phyloP scores from a whole-genome alignment of 2,888 invertebrate species.

The Coenonympha arcania region DNA sequence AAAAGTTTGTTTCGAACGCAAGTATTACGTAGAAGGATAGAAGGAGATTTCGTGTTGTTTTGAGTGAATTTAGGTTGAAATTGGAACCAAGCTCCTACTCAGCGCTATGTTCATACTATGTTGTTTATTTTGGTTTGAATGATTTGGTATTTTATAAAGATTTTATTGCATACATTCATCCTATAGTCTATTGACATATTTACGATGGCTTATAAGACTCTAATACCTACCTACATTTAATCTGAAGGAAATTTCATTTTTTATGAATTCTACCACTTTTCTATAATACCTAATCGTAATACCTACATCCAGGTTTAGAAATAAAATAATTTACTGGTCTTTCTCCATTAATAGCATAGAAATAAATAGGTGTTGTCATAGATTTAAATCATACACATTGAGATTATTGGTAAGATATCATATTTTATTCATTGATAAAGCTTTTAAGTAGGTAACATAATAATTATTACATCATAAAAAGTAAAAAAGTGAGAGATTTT shows the following conservation, averaged over 20 bases:
- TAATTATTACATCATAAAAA: too few species aligned
- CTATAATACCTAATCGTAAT: too few species aligned
- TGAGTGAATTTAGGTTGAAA: constrained; percentile 42
- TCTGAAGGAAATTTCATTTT: background rate
- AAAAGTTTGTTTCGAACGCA: constrained; percentile 31
- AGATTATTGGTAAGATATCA: too few species aligned
- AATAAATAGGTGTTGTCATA: too few species aligned
- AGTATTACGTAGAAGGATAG: constrained; percentile 31
- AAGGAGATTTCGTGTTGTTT: constrained; percentile 30
- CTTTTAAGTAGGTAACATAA: too few species aligned
- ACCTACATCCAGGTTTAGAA: too few species aligned
- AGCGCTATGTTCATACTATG: constrained; percentile 56
- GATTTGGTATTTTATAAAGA: constrained; percentile 10
- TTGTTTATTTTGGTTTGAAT: constrained; percentile 31
- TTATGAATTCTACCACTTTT: too few species aligned
- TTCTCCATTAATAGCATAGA: too few species aligned
- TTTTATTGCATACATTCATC: background rate
- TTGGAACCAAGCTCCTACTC: constrained; percentile 40
- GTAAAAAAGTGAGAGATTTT: too few species aligned
- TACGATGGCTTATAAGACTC: background rate
- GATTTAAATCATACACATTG: too few species aligned
- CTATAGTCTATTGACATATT: background rate
- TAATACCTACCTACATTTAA: background rate
- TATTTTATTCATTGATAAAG: too few species aligned
- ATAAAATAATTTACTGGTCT: too few species aligned